A percentile compares a stretch with the other conserved stretches of the same genome.
Evolutionary conservation across 37 sponge, comb jelly and placozoan species (phyloP).

Genomic region (Aphrocallistes beatrix): DNA sequence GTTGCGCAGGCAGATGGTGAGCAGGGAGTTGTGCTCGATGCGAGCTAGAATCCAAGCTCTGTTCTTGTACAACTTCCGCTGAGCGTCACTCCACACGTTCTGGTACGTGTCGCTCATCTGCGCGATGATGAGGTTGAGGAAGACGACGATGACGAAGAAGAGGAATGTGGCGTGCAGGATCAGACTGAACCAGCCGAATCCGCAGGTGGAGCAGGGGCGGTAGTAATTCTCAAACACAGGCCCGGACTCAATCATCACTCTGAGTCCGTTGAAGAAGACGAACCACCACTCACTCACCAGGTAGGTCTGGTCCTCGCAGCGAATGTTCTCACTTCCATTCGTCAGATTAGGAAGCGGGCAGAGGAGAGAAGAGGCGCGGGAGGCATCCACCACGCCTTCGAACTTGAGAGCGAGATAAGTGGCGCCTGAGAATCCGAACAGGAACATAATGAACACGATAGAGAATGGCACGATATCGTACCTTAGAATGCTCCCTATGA

Average conservation of each 20-base stretch:
- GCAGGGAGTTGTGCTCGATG: slow-evolving; percentile 49
- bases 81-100: slow-evolving; percentile 61
- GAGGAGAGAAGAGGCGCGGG: neutral
- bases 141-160: slow-evolving; percentile 45
- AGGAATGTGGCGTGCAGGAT: slow-evolving; percentile 40
- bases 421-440: slow-evolving; percentile 45
- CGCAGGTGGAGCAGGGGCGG: neutral
- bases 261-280: neutral
- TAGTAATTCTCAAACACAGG: neutral
- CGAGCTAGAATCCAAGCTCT: slow-evolving; percentile 57
- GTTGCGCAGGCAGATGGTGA: slow-evolving; percentile 20
- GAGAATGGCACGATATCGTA: slow-evolving; percentile 38
- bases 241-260: neutral
- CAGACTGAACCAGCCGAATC: slow-evolving; percentile 48
- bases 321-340: neutral
- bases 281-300: neutral
- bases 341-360: neutral
- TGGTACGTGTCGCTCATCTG: slow-evolving; percentile 56
- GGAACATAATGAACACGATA: slow-evolving; percentile 34
- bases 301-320: slow-evolving; percentile 11
- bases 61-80: slow-evolving; percentile 40
- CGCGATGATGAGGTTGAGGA: slow-evolving; percentile 63
- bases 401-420: slow-evolving; percentile 43
- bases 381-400: slow-evolving; percentile 23
- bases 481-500: slow-evolving; percentile 23